These are phyloP conservation scores for Acanthosepion pharaonis DNA, from an alignment of 2,888 invertebrate species.

Conservation along the genomic window DNA sequence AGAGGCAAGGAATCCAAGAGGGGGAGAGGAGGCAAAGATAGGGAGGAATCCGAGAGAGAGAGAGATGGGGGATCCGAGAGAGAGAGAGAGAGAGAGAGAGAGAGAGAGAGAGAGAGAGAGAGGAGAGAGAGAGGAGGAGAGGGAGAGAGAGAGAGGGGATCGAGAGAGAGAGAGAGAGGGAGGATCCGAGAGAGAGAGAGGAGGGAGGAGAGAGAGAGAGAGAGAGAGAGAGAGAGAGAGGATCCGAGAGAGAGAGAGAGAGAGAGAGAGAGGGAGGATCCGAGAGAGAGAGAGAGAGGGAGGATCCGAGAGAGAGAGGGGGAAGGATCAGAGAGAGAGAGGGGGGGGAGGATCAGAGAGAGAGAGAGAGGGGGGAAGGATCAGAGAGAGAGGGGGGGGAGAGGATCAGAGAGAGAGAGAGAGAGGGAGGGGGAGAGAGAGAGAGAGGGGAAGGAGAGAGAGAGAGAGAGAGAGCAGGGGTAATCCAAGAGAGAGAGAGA, in stretches of 20 bases:
- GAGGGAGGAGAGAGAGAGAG: not conserved
- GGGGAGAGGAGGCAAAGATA: too few species aligned
- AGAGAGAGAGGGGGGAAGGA: not conserved
- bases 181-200: not conserved
- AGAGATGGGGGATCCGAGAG: not conserved
- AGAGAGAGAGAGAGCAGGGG: not conserved
- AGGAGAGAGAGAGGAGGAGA: too few species aligned
- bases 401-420: too few species aligned
- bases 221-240: not conserved
- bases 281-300: too few species aligned
- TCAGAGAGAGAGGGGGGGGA: not conserved
- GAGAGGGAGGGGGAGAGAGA: not conserved
- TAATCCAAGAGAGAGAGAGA: not conserved
- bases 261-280: too few species aligned
- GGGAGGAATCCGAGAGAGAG: too few species aligned
- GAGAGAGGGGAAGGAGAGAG: not conserved
- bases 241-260: too few species aligned
- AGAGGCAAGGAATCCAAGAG: accelerated
- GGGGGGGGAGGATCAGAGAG: not conserved
- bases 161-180: too few species aligned
- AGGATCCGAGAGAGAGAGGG: too few species aligned
- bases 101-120: not conserved
- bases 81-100: not conserved
- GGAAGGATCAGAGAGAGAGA: too few species aligned
- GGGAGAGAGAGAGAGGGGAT: not conserved